Conservation (phyloP, 2,113 vertebrate genomes). For the Pygoscelis adeliae region DNA sequence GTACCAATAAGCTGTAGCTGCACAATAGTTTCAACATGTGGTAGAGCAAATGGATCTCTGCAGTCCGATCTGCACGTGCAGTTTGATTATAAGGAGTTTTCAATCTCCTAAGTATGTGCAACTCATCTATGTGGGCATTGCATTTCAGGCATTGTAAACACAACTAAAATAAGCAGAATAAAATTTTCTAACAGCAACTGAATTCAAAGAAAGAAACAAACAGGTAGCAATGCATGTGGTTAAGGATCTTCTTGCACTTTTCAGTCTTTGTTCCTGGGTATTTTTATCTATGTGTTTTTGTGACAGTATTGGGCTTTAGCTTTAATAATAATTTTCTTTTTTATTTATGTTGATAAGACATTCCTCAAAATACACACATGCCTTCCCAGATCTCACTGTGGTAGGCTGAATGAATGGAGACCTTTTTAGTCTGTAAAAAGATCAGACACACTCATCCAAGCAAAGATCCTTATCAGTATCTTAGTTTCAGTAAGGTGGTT, state of each 20-base stretch:
- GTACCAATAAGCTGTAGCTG: not conserved
- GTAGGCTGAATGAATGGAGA: not conserved
- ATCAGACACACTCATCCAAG: not conserved
- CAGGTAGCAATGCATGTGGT: too few species aligned
- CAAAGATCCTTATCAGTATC: not conserved
- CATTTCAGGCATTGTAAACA: not conserved
- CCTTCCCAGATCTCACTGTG: not conserved
- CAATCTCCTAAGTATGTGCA: not conserved
- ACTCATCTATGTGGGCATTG: not conserved
- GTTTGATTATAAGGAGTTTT: not conserved
- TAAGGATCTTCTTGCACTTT: not conserved
- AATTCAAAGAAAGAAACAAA: not conserved
- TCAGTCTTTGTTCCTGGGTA: not conserved
- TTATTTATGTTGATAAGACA: not conserved
- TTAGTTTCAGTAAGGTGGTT: not conserved
- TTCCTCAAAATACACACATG: not conserved
- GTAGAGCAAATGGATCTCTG: not conserved
- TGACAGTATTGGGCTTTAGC: not conserved
- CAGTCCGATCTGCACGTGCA: not conserved
- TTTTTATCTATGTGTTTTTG: not conserved
- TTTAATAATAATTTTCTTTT: not conserved
- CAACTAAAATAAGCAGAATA: not conserved
- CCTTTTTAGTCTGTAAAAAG: not conserved
- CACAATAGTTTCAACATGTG: not conserved
- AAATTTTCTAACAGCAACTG: not conserved